phyloP scores from a whole-genome alignment of 2,888 invertebrate species.

The Nemotelus nigrinus region DNA sequence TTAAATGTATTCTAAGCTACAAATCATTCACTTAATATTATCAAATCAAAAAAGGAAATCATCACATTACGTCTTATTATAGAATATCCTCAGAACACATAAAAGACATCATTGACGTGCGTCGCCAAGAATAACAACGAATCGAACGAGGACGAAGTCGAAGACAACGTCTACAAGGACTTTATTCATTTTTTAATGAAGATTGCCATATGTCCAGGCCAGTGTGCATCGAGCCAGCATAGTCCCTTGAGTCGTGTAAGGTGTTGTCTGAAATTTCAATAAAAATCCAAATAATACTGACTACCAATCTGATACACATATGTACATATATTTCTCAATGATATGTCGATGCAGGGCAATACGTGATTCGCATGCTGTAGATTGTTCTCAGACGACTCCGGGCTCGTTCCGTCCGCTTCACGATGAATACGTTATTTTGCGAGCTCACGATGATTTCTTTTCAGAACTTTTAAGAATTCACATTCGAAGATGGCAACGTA shows the following conservation, averaged over 20 bases:
- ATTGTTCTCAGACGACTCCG: too few relatives aligned
- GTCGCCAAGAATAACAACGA: not conserved
- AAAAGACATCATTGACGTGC: not conserved
- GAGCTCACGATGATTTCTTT: constrained; percentile 10
- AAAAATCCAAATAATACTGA: constrained; percentile 22
- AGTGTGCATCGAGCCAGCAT: constrained; percentile 16
- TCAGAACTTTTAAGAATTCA: constrained; percentile 23
- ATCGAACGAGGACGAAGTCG: not conserved
- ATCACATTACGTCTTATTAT: not conserved
- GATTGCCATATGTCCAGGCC: constrained; percentile 24
- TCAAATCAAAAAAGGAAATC: not conserved
- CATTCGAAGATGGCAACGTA: not conserved
- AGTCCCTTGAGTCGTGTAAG: constrained; percentile 10
- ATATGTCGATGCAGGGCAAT: constrained; percentile 26
- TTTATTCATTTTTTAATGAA: constrained; percentile 37
- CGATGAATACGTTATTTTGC: constrained; percentile 31
- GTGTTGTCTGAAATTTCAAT: constrained; percentile 44
- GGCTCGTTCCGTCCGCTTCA: not conserved
- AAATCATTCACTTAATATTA: not conserved
- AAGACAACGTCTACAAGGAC: not conserved
- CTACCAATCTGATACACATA: constrained; percentile 32
- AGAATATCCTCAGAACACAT: not conserved
- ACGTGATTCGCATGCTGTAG: constrained; percentile 35
- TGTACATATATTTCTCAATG: not conserved
- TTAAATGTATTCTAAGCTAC: too few relatives aligned